Percentiles rank a stretch among this genome's conserved stretches.
Evolutionary conservation across 2,888 invertebrate species (phyloP).

Genomic region (Acleris cristana): DNA sequence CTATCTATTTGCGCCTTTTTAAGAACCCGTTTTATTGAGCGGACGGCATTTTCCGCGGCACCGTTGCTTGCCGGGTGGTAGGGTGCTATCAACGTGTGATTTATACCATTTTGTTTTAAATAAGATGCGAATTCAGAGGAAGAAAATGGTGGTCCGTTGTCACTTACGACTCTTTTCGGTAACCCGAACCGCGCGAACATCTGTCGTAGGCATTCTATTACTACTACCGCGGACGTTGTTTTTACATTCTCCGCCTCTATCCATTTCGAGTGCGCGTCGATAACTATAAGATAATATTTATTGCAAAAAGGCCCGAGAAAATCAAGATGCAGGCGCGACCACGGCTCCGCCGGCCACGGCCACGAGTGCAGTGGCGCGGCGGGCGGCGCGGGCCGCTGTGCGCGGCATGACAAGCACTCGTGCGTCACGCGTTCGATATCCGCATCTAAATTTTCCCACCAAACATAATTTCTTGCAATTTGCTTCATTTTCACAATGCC

Average conservation of each 20-base stretch:
- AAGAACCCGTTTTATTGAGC: no score
- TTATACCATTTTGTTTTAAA: slow-evolving; percentile 4
- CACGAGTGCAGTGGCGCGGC: no score
- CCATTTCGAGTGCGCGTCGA: no score
- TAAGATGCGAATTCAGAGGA: slow-evolving; percentile 3
- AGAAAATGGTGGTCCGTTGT: slow-evolving; percentile 11
- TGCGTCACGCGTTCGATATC: background rate
- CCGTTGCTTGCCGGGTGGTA: slow-evolving; percentile 15
- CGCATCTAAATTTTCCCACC: background rate
- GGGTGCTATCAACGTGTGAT: background rate
- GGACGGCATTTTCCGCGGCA: slow-evolving; percentile 9
- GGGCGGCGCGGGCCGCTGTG: background rate
- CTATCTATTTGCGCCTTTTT: no score
- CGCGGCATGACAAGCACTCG: background rate
- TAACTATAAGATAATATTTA: no score
- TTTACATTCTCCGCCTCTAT: no score
- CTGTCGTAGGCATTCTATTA: background rate
- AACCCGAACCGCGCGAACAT: slow-evolving; percentile 7
- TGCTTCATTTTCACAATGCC: background rate
- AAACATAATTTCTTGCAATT: slow-evolving; percentile 1
- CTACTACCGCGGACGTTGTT: background rate
- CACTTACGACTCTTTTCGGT: slow-evolving; percentile 1
- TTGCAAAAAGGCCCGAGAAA: no score
- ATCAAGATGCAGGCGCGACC: no score
- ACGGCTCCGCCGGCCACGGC: no score